Base-by-base conservation (phyloP, 1,140 invertebrate genomes). In the Drosophila serrata region DNA sequence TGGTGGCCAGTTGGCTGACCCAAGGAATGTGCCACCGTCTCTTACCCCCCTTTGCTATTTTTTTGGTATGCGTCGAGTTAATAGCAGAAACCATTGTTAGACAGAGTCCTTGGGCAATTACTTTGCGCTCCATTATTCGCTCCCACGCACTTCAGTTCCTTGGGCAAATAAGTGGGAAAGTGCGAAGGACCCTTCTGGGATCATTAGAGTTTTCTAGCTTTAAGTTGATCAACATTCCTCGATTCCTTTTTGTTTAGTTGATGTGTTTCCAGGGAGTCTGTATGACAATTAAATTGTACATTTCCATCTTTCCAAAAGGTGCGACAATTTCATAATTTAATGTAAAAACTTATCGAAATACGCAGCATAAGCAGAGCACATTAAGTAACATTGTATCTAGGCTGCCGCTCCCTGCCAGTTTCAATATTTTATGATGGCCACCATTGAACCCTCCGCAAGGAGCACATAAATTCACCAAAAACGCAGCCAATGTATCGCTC, bases 351-450 rank as follows among this genome's bases (percentile, higher is more conserved):
- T 61, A 6, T 6, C 15, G n/a, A 42, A 19, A 40, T 19, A 27
- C 37, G 43, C 35, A 53, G 6, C 61, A 29, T 43, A n/a, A 37
- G n/a, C 37, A n/a, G 9, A 35, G 12, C 39, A 17, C 35, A 65
- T 43, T 43, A 35, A 29, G 65, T 31, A 69, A 45, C 46, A 31
- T 55, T 68, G 62, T 67, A 67, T 69, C 65, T 69, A 65, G 46
- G 37, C 63, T 19, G 68, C 24, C 60, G 65, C 48, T 77, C 40
- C 59, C 51, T 90, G 86, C 73, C 85, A 70, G 80, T 70, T 76
- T 69, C 75, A 73, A 90, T 90, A 90, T 86, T 90, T 90, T 90
- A 90, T 90, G 81, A 90, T 79, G 48, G 62, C 57, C 80, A 35
- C 53, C 75, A 81, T 81, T 90, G 85, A 90, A 90, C 86, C 78